A percentile compares a stretch with the other conserved stretches of the same genome.
These are phyloP conservation scores for Luffia ferchaultella DNA, from an alignment of 2,888 invertebrate species.

Conservation along the genomic window DNA sequence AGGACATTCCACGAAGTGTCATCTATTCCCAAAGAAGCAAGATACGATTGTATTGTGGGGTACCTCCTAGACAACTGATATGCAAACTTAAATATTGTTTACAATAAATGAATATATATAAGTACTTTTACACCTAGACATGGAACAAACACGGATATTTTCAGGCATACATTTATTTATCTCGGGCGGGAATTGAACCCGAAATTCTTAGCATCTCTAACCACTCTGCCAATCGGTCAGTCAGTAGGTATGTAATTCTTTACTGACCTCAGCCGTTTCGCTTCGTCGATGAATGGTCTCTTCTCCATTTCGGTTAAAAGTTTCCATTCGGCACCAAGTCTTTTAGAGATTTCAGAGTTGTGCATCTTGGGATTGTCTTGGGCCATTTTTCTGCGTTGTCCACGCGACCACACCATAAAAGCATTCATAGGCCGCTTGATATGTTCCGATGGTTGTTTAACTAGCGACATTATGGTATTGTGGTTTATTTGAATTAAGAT, in stretches of 20 bases:
- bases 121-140: too few species aligned
- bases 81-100: too few species aligned
- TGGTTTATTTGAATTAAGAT: too few species aligned
- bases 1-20: too few species aligned
- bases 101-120: too few species aligned
- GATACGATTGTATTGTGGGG: too few species aligned
- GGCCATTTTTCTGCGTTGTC: slow-evolving; percentile 90
- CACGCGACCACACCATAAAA: slow-evolving; percentile 94
- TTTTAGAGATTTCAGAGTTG: slow-evolving; percentile 89
- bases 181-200: not conserved
- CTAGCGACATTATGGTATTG: slow-evolving; percentile 39
- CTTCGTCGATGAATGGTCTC: slow-evolving; percentile 90
- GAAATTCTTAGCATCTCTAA: slow-evolving; percentile 3
- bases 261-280: slow-evolving; percentile 84
- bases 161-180: not conserved
- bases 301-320: slow-evolving; percentile 86
- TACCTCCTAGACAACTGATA: too few species aligned
- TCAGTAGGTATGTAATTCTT: not conserved
- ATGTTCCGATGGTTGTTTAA: slow-evolving; percentile 70
- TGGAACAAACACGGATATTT: not conserved
- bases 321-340: slow-evolving; percentile 90
- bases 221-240: too few species aligned
- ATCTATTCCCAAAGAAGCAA: too few species aligned
- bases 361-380: slow-evolving; percentile 96
- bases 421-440: slow-evolving; percentile 96